Percentiles rank a stretch among this genome's conserved stretches.
Conservation (phyloP, 2,113 vertebrate genomes). For the Tiliqua scincoides region DNA sequence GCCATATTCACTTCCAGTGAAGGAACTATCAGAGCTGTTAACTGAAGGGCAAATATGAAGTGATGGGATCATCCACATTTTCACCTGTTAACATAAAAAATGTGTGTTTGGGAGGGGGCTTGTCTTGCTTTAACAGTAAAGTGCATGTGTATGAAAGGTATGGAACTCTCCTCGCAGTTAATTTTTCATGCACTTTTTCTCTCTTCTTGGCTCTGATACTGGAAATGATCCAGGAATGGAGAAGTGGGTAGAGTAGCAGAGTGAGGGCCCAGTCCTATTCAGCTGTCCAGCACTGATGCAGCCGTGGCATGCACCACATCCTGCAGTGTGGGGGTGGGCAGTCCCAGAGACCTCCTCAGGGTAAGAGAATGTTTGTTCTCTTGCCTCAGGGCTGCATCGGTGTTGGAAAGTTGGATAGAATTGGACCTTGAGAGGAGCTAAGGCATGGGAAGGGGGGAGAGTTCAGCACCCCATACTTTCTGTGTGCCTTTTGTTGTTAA, state of each 20-base stretch:
- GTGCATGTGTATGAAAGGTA: not conserved
- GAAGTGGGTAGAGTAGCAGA: not conserved
- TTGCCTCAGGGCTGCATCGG: too few species aligned
- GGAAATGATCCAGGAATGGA: not conserved
- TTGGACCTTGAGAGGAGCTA: not conserved
- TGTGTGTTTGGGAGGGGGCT: too few species aligned
- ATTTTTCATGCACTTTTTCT: not conserved
- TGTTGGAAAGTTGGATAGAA: too few species aligned
- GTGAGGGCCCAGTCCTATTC: too few species aligned
- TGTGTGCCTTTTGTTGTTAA: not conserved
- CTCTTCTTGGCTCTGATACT: not conserved
- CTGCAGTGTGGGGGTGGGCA: too few species aligned
- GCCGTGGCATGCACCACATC: too few species aligned
- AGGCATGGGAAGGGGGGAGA: not conserved
- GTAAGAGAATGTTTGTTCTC: too few species aligned
- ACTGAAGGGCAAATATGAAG: not conserved
- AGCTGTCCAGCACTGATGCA: too few species aligned
- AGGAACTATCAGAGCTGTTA: not conserved
- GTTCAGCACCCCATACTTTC: not conserved
- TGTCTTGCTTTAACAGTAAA: not conserved
- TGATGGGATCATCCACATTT: not conserved
- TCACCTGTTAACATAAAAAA: not conserved
- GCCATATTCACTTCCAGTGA: not conserved
- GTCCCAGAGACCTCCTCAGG: too few species aligned
- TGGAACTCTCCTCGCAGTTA: not conserved